Percentiles rank a stretch among this genome's conserved stretches.
phyloP scores from a whole-genome alignment of 2,888 invertebrate species.

The Blomia tropicalis region DNA sequence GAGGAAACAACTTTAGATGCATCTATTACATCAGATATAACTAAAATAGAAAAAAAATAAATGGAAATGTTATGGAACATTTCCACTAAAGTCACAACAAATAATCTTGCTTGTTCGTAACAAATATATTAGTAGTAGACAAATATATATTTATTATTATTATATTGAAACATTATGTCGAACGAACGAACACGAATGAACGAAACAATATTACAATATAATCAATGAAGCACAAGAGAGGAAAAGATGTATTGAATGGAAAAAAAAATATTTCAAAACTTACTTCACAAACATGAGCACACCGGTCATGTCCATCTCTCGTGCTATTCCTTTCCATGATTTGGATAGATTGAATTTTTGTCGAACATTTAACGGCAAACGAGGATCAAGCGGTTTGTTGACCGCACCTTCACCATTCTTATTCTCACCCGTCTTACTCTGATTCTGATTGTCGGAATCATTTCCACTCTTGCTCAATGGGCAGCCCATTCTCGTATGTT shows the following conservation, averaged over 20 bases:
- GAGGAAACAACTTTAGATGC: no score
- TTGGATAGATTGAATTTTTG: slow-evolving; percentile 76
- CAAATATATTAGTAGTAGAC: no score
- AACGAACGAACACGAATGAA: no score
- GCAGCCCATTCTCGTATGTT: slow-evolving; percentile 6
- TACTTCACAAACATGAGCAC: slow-evolving; percentile 80
- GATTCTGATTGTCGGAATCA: slow-evolving; percentile 21
- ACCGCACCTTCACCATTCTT: not conserved
- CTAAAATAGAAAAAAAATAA: not conserved
- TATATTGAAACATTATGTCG: no score
- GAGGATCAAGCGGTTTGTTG: slow-evolving; percentile 44
- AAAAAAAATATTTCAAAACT: slow-evolving; percentile 38
- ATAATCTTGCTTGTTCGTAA: no score
- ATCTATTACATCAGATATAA: no score
- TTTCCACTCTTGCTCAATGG: slow-evolving; percentile 14
- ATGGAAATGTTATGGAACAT: not conserved
- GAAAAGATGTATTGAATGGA: not conserved
- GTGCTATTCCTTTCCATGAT: slow-evolving; percentile 75
- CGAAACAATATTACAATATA: not conserved
- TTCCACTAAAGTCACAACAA: no score
- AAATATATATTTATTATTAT: no score
- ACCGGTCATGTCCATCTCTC: slow-evolving; percentile 73
- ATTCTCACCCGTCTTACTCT: slow-evolving; percentile 22
- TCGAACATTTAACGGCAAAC: slow-evolving; percentile 63
- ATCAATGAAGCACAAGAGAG: not conserved